Percentiles rank a stretch among this genome's conserved stretches.
Evolutionary conservation across 2,888 invertebrate genomes (phyloP).

Genomic region (Drosophila diplacantha): DNA sequence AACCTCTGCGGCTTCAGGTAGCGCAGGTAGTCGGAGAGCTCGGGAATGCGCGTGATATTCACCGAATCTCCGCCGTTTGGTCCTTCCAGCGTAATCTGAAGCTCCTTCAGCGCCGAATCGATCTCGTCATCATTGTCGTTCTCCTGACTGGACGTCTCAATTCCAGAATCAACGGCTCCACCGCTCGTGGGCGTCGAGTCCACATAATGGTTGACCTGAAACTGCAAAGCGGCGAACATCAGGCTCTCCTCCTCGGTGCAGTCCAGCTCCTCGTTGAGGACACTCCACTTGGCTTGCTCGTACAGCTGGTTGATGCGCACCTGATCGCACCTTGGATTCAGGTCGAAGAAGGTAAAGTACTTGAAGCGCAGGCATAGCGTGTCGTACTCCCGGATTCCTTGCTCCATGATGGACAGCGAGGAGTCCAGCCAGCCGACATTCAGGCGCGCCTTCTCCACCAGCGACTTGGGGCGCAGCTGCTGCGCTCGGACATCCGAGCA

Average conservation of each 20-base stretch:
- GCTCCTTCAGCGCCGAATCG: conserved; percentile 93
- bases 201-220: conserved; percentile 91
- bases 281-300: conserved; percentile 98
- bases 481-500: conserved; percentile 88
- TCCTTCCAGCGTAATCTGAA: conserved; percentile 95
- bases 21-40: conserved; percentile 93
- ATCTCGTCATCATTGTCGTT: conserved; percentile 94
- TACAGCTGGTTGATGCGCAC: conserved; percentile 98
- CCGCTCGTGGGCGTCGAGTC: conserved; percentile 67
- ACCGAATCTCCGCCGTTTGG: conserved; percentile 81
- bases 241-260: conserved; percentile 99
- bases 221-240: conserved; percentile 96
- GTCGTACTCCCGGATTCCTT: conserved; percentile 96
- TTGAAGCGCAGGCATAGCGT: conserved; percentile 95
- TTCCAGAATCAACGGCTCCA: conserved; percentile 53
- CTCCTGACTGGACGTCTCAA: conserved; percentile 64
- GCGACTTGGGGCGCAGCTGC: conserved; percentile 89
- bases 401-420: conserved; percentile 98
- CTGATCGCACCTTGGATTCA: conserved; percentile 96
- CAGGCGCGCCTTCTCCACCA: conserved; percentile 94
- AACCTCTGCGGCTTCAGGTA: conserved; percentile 97
- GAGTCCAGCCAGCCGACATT: conserved; percentile 99
- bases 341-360: conserved; percentile 97
- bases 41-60: conserved; percentile 97
- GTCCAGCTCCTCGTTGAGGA: conserved; percentile 97